These are phyloP conservation scores for Mamestra brassicae DNA, from an alignment of 2,888 invertebrate genomes.

Conservation along the genomic window DNA sequence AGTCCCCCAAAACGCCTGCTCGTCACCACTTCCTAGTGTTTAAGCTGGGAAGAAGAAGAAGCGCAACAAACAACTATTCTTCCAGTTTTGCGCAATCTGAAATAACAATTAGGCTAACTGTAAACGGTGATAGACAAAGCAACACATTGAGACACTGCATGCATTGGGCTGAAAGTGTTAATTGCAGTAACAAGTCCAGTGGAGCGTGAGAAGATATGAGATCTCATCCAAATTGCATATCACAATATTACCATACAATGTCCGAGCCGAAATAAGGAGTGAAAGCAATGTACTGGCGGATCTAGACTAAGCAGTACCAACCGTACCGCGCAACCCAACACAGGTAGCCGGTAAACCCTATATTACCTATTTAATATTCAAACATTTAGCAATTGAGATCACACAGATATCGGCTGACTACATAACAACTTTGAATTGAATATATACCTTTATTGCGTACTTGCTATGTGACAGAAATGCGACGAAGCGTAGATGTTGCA, in stretches of 20 bases:
- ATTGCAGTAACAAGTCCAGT: constrained; percentile 77
- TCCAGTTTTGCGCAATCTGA: constrained; percentile 35
- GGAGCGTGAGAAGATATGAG: constrained; percentile 81
- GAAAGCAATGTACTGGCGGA: constrained; percentile 73
- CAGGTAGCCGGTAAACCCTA: constrained; percentile 70
- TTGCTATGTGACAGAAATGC: constrained; percentile 57
- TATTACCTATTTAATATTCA: constrained; percentile 76
- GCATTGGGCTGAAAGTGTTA: constrained; percentile 74
- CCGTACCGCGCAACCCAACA: constrained; percentile 56
- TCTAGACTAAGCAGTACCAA: constrained; percentile 41
- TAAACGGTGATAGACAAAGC: constrained; percentile 69
- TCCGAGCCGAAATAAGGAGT: constrained; percentile 77
- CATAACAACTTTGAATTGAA: constrained; percentile 56
- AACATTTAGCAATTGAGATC: constrained; percentile 78
- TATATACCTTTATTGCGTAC: constrained; percentile 52
- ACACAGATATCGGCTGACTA: constrained; percentile 59
- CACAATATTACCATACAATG: constrained; percentile 81
- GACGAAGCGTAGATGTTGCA: constrained; percentile 47
- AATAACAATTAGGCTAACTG: constrained; percentile 59
- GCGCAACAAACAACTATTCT: neutral
- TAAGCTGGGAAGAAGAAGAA: too few relatives aligned
- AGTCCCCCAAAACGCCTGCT: too few relatives aligned
- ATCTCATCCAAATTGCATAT: constrained; percentile 76
- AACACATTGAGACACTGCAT: constrained; percentile 69
- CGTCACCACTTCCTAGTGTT: too few relatives aligned